Conservation (phyloP, 2,113 vertebrate species). For the Neodontobutis hainanensis region DNA sequence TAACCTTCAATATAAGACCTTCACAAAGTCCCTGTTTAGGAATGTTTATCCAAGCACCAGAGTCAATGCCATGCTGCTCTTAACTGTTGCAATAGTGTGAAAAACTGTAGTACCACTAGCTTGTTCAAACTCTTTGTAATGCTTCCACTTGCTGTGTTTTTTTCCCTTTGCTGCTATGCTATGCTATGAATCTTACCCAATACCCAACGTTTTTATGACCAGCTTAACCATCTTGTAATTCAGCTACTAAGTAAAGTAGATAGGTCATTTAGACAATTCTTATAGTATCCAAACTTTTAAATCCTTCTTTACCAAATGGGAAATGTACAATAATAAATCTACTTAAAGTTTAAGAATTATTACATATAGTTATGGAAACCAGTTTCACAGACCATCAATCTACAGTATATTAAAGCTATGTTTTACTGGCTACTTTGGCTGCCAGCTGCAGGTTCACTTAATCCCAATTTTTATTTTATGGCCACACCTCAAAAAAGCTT, state of each 20-base stretch:
- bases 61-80: no score
- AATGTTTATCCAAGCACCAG: no score
- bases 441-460: constrained; percentile 7
- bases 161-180: no score
- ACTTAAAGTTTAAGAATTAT: not conserved
- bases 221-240: not conserved
- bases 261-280: not conserved
- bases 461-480: not conserved
- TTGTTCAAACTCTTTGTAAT: no score
- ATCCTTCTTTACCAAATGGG: not conserved
- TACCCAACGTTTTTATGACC: not conserved
- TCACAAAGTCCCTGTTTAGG: no score
- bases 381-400: constrained; percentile 9
- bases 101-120: no score
- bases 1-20: no score
- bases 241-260: not conserved
- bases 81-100: no score
- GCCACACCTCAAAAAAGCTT: constrained; percentile 1
- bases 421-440: constrained; percentile 9
- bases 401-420: not conserved
- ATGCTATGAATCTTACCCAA: not conserved
- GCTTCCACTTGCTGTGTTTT: no score
- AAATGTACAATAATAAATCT: not conserved
- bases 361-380: constrained; percentile 3
- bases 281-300: not conserved